phyloP scores from a whole-genome alignment of 2,888 invertebrate species.

The Athripsodes cinereus region DNA sequence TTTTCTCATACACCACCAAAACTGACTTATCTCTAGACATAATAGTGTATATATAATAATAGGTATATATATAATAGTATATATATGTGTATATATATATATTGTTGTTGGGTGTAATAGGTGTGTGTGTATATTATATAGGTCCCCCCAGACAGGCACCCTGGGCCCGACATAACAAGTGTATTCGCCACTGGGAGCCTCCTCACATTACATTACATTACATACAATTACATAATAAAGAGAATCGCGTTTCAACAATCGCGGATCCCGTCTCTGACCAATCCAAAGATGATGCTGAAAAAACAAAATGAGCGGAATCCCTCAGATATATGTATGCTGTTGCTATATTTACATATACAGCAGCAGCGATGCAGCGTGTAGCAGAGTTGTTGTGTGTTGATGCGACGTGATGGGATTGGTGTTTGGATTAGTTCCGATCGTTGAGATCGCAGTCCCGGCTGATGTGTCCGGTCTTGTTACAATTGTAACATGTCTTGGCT shows the following conservation, averaged over 20 bases:
- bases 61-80: not conserved
- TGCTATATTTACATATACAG: constrained; percentile 6
- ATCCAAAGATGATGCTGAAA: constrained; percentile 7
- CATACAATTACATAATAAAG: constrained; percentile 34
- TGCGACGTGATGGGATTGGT: constrained; percentile 28
- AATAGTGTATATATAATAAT: too few species aligned
- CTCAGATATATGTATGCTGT: too few species aligned
- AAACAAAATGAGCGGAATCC: constrained; percentile 25
- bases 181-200: constrained; percentile 43
- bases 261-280: constrained; percentile 7
- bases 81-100: not conserved
- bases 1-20: constrained; percentile 34
- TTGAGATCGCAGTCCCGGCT: constrained; percentile 85
- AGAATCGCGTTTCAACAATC: constrained; percentile 8
- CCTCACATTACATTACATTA: constrained; percentile 37
- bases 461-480: constrained; percentile 87
- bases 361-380: not conserved
- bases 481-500: constrained; percentile 88
- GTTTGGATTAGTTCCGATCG: constrained; percentile 53
- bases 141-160: not conserved
- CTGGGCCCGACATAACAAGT: not conserved
- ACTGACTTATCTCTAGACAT: constrained; percentile 33
- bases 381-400: constrained; percentile 20
- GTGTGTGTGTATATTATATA: not conserved
- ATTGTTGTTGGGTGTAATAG: not conserved